Percentiles rank a stretch among this genome's conserved stretches.
phyloP scores from a whole-genome alignment of 2,113 vertebrate species.

The Bufo gargarizans region DNA sequence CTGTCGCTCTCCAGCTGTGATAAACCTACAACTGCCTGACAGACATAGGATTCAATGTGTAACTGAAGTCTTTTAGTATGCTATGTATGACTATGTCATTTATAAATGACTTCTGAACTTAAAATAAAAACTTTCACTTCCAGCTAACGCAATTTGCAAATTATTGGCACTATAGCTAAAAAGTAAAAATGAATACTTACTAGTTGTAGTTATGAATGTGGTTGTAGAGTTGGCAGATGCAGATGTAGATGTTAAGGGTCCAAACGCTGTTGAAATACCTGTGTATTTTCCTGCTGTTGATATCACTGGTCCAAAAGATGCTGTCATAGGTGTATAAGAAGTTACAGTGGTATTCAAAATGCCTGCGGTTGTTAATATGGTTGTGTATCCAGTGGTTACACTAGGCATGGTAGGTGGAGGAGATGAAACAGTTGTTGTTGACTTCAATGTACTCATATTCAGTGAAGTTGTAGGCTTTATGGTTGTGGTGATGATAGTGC shows the following conservation, averaged over 20 bases:
- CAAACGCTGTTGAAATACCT: background rate
- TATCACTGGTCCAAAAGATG: background rate
- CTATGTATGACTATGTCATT: no score
- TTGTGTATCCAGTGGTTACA: background rate
- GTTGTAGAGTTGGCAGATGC: background rate
- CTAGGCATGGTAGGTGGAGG: background rate
- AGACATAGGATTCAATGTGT: background rate
- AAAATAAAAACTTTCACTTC: no score
- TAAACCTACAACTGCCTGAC: background rate
- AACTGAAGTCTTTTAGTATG: background rate
- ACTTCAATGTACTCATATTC: background rate
- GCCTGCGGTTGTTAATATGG: background rate
- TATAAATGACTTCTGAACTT: no score
- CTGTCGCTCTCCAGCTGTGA: background rate
- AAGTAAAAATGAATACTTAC: background rate
- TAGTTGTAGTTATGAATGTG: background rate
- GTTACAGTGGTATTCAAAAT: background rate
- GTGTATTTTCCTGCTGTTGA: background rate
- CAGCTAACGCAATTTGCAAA: background rate
- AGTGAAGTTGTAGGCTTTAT: background rate
- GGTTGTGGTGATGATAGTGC: background rate
- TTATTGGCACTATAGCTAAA: background rate
- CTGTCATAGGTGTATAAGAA: background rate
- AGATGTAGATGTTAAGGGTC: background rate
- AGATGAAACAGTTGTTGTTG: background rate